Percentiles rank a stretch among this genome's conserved stretches.
phyloP scores from a whole-genome alignment of 2,888 invertebrate species.

The Tenodera sinensis region DNA sequence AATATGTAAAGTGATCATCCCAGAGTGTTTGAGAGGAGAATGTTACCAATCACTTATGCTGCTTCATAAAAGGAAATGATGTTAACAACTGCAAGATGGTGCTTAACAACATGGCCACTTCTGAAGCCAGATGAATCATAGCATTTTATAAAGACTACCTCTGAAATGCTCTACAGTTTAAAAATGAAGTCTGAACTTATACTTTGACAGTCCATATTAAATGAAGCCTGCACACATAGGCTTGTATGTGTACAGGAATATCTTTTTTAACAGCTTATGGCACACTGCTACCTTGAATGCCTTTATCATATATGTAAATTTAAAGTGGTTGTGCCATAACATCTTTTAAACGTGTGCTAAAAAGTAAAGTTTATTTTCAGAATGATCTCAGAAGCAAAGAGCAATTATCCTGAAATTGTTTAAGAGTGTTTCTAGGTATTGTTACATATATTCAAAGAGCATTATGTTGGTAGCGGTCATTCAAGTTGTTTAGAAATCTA shows the following conservation, averaged over 20 bases:
- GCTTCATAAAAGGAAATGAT: not conserved
- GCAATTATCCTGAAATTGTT: not conserved
- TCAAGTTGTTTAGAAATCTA: not conserved
- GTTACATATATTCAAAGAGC: not conserved
- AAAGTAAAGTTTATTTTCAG: not conserved
- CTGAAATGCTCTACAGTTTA: not conserved
- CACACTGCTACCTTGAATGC: not conserved
- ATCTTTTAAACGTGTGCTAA: not conserved
- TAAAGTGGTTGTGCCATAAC: not conserved
- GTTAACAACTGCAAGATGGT: not conserved
- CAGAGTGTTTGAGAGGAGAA: not conserved
- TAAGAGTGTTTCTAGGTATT: not conserved
- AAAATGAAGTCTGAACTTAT: not conserved
- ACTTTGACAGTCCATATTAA: not conserved
- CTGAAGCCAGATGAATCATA: not conserved
- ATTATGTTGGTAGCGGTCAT: not conserved
- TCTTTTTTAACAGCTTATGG: not conserved
- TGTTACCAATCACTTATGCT: not conserved
- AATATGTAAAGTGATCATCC: not conserved
- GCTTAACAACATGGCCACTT: not conserved
- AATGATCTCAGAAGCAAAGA: not conserved
- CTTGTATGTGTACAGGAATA: not conserved
- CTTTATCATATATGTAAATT: not conserved
- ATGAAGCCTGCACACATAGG: not conserved
- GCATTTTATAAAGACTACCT: not conserved